A percentile compares a stretch with the other conserved stretches of the same genome.
Evolutionary conservation across 92 coral and sea anemone species (phyloP).

Genomic region (Scolanthus callimorphus): DNA sequence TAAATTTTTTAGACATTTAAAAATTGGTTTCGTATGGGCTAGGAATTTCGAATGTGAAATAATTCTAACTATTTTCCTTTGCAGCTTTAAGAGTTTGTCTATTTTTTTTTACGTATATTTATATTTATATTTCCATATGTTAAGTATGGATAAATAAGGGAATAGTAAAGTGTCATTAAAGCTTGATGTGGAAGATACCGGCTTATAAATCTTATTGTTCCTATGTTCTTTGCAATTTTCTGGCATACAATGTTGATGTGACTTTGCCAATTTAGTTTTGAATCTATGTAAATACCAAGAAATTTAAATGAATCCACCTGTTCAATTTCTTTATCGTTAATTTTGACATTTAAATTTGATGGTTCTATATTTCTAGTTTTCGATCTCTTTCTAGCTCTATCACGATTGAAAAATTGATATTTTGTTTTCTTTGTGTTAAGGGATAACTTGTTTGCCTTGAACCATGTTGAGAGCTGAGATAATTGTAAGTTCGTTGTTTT

Average conservation of each 20-base stretch:
- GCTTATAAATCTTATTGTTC: neutral
- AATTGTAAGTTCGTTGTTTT: conserved; percentile 14
- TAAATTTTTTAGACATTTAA: neutral
- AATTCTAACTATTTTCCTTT: neutral
- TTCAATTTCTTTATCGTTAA: conserved; percentile 14
- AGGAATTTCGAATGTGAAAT: neutral
- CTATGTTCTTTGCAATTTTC: conserved; percentile 1
- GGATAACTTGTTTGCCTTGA: conserved; percentile 12
- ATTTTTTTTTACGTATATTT: too few species aligned
- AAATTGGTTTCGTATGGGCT: neutral
- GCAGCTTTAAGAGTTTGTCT: neutral
- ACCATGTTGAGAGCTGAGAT: conserved; percentile 8
- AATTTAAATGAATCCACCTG: conserved; percentile 15
- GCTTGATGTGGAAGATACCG: neutral
- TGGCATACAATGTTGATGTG: neutral
- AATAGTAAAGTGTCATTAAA: neutral
- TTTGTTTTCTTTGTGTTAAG: conserved; percentile 26
- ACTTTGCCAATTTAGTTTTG: conserved; percentile 21
- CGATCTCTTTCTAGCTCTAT: neutral
- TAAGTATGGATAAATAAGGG: neutral
- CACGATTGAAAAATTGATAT: conserved; percentile 17
- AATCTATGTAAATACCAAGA: conserved; percentile 20
- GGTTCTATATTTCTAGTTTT: neutral
- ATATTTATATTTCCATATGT: neutral
- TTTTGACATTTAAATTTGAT: conserved; percentile 2